A percentile compares a stretch with the other conserved stretches of the same genome.
Evolutionary conservation across 2,888 invertebrate species (phyloP).

Genomic region (Drosophila diplacantha): DNA sequence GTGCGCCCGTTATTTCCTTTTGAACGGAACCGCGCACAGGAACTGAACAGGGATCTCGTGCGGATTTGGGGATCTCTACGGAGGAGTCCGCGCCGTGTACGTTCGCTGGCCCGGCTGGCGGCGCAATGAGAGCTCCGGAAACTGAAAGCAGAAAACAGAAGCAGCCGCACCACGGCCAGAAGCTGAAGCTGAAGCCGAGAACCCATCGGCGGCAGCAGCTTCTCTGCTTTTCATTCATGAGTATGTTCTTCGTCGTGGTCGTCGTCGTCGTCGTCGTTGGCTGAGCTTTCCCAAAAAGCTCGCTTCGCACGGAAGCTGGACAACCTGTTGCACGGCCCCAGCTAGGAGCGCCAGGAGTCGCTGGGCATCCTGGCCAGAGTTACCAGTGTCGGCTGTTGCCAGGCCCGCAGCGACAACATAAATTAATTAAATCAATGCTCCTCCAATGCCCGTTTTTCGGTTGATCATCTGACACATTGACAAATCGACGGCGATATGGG

Average conservation of each 20-base stretch:
- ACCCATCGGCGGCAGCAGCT: constrained; percentile 13
- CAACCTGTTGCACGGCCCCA: constrained; percentile 56
- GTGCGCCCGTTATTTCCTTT: constrained; percentile 26
- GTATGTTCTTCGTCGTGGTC: constrained; percentile 13
- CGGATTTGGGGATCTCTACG: constrained; percentile 6
- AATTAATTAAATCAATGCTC: constrained; percentile 70
- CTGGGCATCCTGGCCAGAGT: constrained; percentile 28
- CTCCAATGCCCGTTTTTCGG: constrained; percentile 41
- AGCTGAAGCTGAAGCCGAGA: constrained; percentile 40
- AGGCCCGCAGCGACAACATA: constrained; percentile 53
- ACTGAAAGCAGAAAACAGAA: constrained; percentile 36
- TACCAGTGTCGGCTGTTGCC: constrained; percentile 55
- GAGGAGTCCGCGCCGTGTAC: constrained; percentile 54
- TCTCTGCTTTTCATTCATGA: constrained; percentile 63
- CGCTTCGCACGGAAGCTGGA: constrained; percentile 37
- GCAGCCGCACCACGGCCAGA: constrained; percentile 31
- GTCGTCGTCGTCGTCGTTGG: constrained; percentile 7
- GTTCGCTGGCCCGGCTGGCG: constrained; percentile 61
- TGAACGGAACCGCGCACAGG: constrained; percentile 26
- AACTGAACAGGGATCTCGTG: constrained; percentile 7
- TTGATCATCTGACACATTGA: constrained; percentile 58
- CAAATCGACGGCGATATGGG: constrained; percentile 51
- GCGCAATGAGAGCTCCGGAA: constrained; percentile 65
- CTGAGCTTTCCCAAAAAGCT: constrained; percentile 53
- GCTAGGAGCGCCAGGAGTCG: neutral